Conservation (phyloP, 2,113 vertebrate species). For the Nipponia nippon region DNA sequence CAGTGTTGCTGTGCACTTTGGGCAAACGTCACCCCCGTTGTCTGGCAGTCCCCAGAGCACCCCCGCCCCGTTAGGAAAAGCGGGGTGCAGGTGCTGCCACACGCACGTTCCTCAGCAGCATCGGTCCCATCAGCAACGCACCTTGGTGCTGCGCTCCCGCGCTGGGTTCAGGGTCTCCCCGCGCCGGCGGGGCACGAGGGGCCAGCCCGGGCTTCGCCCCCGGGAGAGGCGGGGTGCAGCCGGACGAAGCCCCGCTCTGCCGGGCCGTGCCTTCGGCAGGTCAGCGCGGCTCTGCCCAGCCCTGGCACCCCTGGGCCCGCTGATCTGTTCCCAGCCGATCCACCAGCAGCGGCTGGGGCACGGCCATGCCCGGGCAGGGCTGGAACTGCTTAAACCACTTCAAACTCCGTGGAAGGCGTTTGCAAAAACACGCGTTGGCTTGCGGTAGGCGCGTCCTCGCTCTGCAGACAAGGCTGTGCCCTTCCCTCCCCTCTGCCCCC, state of each 20-base stretch:
- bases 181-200: background rate
- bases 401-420: rapidly evolving
- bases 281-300: background rate
- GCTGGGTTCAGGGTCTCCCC: rapidly evolving
- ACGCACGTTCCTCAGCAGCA: rapidly evolving
- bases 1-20: rapidly evolving
- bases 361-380: background rate
- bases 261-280: background rate
- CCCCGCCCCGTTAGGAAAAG: background rate
- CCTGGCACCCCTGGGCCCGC: background rate
- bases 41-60: rapidly evolving
- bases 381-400: background rate
- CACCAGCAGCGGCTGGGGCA: rapidly evolving
- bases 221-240: background rate
- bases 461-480: background rate
- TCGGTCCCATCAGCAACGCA: background rate
- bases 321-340: rapidly evolving
- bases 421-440: background rate
- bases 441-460: background rate
- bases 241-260: rapidly evolving
- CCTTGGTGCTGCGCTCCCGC: rapidly evolving
- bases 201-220: background rate
- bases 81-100: background rate
- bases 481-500: background rate
- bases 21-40: rapidly evolving